Evolutionary conservation across 2,888 invertebrate genomes (phyloP), one percentile per base, ranked within the genome.

Genomic region (Epinotia nisella): DNA sequence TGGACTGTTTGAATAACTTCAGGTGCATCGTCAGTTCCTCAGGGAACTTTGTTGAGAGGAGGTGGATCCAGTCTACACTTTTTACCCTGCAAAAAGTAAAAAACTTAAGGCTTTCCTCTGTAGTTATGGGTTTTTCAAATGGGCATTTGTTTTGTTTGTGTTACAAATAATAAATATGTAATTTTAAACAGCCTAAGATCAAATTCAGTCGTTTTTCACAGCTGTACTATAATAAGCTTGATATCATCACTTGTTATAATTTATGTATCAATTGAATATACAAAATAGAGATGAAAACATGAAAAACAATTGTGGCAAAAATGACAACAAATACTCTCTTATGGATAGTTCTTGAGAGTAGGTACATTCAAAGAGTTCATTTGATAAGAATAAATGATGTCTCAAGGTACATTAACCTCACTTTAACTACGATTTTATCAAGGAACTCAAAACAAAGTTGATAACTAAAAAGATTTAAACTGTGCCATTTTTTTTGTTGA

Each of bases 1-100:
- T 92, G 0, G 98, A 97, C 85, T 97, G 96, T 79, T 98, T 95
- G 86, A 97, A 98, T 24, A 98, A 91, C 77, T 98, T 95, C 77
- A 98, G 95, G 91, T 98, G 98, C 35, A 97, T 96, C 1, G 98
- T 98, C 76, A 98, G 95, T 90, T 98, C 98, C 88, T 98, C 98
- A 1, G 98, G 98, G 74, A 98, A 94, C 76, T 96, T 95, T 45
- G 97, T 97, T 21, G 98, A 98, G 74, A 98, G 94, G 81, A 97
- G 96, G 51, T 97, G 96, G 80, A 98, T 96, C 97, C 98, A 98
- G 88, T 98, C 98, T 15, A 98, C 96, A 84, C 97, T 96, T 94
- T 98, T 98, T 60, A 97, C 86, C 82, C 93, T 93, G 81, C 61
- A 87, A 87, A 74, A 56, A 19, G 62, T 35, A 9, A 29, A 24